Percentiles rank a stretch among this genome's conserved stretches.
Conservation (phyloP, 2,797 vertebrate species). For the Pipistrellus nathusii region DNA sequence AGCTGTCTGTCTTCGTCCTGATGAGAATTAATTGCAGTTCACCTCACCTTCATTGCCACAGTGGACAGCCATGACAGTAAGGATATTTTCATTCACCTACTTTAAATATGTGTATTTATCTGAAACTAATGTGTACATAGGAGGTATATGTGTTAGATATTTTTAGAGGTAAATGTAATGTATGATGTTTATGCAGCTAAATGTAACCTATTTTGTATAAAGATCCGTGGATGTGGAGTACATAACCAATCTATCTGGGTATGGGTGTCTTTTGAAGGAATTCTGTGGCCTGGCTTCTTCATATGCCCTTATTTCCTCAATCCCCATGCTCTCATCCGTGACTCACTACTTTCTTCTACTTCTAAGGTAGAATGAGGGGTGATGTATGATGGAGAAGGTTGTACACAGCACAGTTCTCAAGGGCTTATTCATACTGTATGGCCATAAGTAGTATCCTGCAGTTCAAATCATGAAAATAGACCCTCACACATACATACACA, state of each 20-base stretch:
- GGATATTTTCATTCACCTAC: neutral
- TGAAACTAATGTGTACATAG: neutral
- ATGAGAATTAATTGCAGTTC: slow-evolving; percentile 37
- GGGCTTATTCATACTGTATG: neutral
- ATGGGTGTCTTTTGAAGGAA: neutral
- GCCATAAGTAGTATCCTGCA: neutral
- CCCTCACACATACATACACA: too few species aligned
- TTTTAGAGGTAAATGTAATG: neutral
- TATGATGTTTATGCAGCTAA: neutral
- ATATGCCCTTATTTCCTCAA: neutral
- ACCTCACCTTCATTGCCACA: neutral
- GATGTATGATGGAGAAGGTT: neutral
- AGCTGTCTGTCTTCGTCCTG: neutral
- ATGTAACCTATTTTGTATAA: slow-evolving; percentile 21
- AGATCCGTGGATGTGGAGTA: neutral
- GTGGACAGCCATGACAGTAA: neutral
- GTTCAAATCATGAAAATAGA: neutral
- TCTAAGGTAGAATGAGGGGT: slow-evolving; percentile 7
- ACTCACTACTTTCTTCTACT: slow-evolving; percentile 1
- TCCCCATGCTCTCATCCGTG: neutral
- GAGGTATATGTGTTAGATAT: neutral
- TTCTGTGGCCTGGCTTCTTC: neutral
- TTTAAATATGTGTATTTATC: slow-evolving; percentile 25
- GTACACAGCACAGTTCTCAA: neutral
- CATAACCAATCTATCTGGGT: neutral